Evolutionary conservation across 2,797 vertebrate genomes (phyloP).

Genomic region (Varecia variegata): DNA sequence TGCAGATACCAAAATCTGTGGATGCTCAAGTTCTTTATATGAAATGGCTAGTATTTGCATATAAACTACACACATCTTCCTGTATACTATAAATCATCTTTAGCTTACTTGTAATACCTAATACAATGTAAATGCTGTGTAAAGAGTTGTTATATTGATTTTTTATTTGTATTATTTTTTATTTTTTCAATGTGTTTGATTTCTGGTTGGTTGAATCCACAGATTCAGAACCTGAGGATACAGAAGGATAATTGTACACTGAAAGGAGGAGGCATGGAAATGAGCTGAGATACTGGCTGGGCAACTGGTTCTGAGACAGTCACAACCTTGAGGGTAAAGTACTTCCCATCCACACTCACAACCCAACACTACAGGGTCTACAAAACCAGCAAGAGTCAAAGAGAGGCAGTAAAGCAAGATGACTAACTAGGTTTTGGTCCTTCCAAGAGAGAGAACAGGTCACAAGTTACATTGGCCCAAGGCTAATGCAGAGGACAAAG

Average conservation of each 20-base stretch:
- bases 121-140: background rate
- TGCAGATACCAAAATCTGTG: background rate
- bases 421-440: too few relatives aligned
- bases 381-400: background rate
- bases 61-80: background rate
- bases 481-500: too few relatives aligned
- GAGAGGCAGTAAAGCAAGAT: background rate
- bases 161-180: background rate
- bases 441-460: background rate
- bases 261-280: fast-evolving
- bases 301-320: too few relatives aligned
- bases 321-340: background rate
- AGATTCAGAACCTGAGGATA: background rate
- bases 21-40: background rate
- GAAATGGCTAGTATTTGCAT: background rate
- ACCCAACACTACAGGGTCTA: background rate
- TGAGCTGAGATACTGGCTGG: background rate
- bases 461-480: background rate
- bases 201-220: background rate
- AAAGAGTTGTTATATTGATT: background rate
- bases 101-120: background rate
- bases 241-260: background rate
- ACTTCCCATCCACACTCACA: background rate
- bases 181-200: background rate
- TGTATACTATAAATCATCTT: background rate